Percentiles rank a stretch among this genome's conserved stretches.
These are phyloP conservation scores for Otis tarda DNA, from an alignment of 2,113 vertebrate species.

Conservation along the genomic window DNA sequence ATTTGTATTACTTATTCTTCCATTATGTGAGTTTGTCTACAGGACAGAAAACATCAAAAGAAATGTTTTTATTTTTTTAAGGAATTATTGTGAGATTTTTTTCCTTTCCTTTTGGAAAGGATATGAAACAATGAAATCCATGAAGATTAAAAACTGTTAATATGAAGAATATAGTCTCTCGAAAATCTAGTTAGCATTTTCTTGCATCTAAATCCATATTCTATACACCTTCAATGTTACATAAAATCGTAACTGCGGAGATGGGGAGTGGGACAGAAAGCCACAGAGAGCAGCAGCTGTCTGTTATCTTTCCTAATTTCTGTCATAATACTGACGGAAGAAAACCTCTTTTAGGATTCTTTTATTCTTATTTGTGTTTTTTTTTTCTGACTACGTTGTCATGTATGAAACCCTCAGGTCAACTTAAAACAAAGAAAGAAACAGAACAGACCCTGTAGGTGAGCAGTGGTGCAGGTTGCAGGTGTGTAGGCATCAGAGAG, in stretches of 20 bases:
- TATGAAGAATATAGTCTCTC: not conserved
- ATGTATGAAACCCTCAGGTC: not conserved
- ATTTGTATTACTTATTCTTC: not conserved
- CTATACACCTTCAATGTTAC: not conserved
- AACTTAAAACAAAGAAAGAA: not conserved
- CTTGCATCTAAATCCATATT: not conserved
- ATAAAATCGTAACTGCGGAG: not conserved
- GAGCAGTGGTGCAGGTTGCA: not conserved
- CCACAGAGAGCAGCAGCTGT: not conserved
- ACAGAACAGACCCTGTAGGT: fast-evolving
- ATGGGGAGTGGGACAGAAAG: not conserved
- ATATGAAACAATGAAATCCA: not conserved
- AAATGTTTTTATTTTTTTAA: not conserved
- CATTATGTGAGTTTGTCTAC: not conserved
- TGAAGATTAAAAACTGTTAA: not conserved
- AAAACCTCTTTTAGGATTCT: not conserved
- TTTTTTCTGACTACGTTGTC: not conserved
- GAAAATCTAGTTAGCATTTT: not conserved
- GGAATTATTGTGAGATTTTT: not conserved
- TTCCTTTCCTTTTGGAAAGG: not conserved
- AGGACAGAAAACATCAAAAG: not conserved
- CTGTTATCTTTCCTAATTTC: not conserved
- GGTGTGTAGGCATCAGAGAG: not conserved
- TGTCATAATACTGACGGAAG: not conserved
- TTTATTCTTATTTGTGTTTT: not conserved